Conservation (phyloP, 1,140 invertebrate species). For the Drosophila jambulina region DNA sequence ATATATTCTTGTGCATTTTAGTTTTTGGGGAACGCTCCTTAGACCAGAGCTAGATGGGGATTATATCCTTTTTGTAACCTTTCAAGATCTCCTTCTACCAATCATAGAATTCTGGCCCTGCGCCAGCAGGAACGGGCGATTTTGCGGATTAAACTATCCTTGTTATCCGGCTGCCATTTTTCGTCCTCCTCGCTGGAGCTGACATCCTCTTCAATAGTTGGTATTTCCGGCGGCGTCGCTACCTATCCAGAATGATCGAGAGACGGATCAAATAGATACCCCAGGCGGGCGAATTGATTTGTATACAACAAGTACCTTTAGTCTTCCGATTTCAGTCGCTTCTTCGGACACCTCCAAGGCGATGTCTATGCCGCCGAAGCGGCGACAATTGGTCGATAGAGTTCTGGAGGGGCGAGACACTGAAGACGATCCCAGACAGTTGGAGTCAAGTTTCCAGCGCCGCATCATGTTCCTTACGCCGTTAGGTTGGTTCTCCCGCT, state of each 20-base stretch:
- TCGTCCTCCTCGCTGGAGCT: not conserved
- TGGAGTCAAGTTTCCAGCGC: not conserved
- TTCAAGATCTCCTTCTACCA: not conserved
- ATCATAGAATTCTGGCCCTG: not conserved
- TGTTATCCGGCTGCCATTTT: not conserved
- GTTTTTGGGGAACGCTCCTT: not conserved
- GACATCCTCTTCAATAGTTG: not conserved
- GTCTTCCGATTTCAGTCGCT: conserved; percentile 2
- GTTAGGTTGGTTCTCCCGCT: not conserved
- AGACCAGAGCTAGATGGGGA: not conserved
- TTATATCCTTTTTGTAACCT: not conserved
- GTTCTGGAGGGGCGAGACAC: not conserved
- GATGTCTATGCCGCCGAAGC: not conserved
- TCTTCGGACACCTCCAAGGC: not conserved
- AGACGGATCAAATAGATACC: not conserved
- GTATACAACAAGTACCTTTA: not conserved
- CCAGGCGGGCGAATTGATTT: not conserved
- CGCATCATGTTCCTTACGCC: not conserved
- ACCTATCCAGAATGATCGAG: not conserved
- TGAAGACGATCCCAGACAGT: not conserved
- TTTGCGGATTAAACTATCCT: not conserved
- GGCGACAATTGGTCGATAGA: not conserved
- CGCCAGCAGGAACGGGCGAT: not conserved
- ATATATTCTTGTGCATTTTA: not conserved
- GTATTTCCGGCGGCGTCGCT: not conserved